Evolutionary conservation across 2,888 invertebrate species (phyloP).

Genomic region (Coremacera marginata): DNA sequence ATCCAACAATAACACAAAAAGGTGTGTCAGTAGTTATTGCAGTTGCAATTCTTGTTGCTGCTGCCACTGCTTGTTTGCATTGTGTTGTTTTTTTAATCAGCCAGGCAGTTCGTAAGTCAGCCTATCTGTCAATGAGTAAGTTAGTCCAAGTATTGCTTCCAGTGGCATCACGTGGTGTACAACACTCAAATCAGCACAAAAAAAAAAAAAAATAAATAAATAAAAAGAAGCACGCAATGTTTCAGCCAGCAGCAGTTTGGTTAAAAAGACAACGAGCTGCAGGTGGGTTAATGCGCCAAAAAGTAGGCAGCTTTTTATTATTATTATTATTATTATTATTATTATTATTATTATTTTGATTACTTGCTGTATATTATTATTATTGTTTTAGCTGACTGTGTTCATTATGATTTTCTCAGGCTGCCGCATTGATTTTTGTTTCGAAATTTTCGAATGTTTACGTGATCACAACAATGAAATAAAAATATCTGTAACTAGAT

Average conservation of each 20-base stretch:
- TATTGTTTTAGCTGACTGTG: background rate
- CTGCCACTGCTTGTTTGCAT: slow-evolving; percentile 34
- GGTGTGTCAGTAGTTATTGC: slow-evolving; percentile 63
- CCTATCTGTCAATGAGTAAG: background rate
- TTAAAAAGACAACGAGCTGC: background rate
- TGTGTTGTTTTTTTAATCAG: background rate
- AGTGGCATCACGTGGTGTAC: slow-evolving; percentile 57
- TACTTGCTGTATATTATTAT: background rate
- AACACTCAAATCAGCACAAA: slow-evolving; percentile 14
- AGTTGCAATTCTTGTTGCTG: slow-evolving; percentile 47
- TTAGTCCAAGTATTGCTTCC: background rate
- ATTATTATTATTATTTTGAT: background rate
- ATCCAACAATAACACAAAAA: slow-evolving; percentile 37
- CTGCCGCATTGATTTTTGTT: slow-evolving; percentile 14
- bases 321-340: background rate
- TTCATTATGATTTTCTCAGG: background rate
- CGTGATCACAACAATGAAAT: background rate
- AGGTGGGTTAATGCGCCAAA: slow-evolving; percentile 5
- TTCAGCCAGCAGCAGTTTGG: background rate
- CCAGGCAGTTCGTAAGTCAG: slow-evolving; percentile 10
- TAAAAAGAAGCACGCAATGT: background rate
- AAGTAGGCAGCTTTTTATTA: background rate
- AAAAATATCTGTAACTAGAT: background rate
- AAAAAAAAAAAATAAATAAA: too few relatives aligned
- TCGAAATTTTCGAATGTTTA: background rate